Percentiles rank a stretch among this genome's conserved stretches.
These are phyloP conservation scores for Dendronephthya gigantea DNA, from an alignment of 64 coral and sea anemone genomes.

Conservation along the genomic window DNA sequence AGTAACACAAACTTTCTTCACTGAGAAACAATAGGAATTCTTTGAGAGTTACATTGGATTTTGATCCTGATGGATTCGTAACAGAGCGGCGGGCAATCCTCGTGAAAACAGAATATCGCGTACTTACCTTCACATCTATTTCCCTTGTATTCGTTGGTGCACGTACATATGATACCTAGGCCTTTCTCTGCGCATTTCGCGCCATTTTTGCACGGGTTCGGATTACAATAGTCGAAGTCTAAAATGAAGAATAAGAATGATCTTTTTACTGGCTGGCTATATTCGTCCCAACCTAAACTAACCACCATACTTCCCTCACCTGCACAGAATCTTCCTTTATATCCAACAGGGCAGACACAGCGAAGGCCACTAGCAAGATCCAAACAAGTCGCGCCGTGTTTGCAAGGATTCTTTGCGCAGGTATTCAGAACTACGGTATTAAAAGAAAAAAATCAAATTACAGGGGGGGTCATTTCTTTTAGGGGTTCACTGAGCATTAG, in stretches of 20 bases:
- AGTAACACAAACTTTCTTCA: slow-evolving; percentile 21
- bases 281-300: no score
- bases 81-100: no score
- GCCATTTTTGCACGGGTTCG: slow-evolving; percentile 74
- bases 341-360: slow-evolving; percentile 1
- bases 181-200: slow-evolving; percentile 46
- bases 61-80: no score
- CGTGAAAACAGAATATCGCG: no score
- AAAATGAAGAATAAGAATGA: not conserved
- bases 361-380: slow-evolving; percentile 41
- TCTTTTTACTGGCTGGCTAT: not conserved
- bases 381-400: slow-evolving; percentile 60
- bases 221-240: slow-evolving; percentile 61
- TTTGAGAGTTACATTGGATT: no score
- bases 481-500: no score
- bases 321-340: slow-evolving; percentile 1
- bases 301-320: no score
- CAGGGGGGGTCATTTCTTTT: no score
- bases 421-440: slow-evolving; percentile 62
- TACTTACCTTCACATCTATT: slow-evolving; percentile 63
- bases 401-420: slow-evolving; percentile 60
- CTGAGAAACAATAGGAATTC: not conserved
- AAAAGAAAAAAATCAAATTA: no score
- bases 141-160: slow-evolving; percentile 62
- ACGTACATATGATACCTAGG: slow-evolving; percentile 49